These are phyloP conservation scores for Falcaria lacertinaria DNA, from an alignment of 2,888 invertebrate species.

Conservation along the genomic window DNA sequence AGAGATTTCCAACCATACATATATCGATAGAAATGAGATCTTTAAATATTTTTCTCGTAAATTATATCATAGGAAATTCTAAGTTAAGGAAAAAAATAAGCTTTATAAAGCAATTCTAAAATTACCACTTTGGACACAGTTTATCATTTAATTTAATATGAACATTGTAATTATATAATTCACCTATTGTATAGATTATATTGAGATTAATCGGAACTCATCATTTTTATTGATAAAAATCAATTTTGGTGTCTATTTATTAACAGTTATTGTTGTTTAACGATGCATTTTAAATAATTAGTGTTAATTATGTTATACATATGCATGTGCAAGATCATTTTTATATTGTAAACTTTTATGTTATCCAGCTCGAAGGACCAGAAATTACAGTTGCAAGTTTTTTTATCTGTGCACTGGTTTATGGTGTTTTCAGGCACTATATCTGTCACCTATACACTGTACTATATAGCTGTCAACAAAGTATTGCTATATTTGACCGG, in stretches of 20 bases:
- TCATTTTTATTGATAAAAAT: conserved; percentile 3
- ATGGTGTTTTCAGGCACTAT: no score
- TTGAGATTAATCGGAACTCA: conserved; percentile 39
- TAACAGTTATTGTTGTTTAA: conserved; percentile 7
- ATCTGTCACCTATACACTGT: no score
- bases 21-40: background rate
- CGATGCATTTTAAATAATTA: background rate
- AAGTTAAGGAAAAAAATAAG: background rate
- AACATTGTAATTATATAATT: background rate
- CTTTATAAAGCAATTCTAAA: background rate
- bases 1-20: background rate
- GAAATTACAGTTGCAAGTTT: no score
- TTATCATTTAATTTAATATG: background rate
- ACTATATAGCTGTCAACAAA: no score
- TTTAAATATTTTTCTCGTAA: background rate
- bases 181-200: conserved; percentile 3
- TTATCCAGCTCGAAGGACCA: conserved; percentile 13
- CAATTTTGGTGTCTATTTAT: conserved; percentile 20
- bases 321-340: conserved; percentile 14
- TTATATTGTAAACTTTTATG: conserved; percentile 7
- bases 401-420: no score
- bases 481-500: no score
- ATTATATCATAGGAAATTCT: background rate
- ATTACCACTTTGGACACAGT: background rate
- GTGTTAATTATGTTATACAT: conserved; percentile 4